phyloP scores from a whole-genome alignment of 2,888 invertebrate genomes.

The Rotaria sp. region DNA sequence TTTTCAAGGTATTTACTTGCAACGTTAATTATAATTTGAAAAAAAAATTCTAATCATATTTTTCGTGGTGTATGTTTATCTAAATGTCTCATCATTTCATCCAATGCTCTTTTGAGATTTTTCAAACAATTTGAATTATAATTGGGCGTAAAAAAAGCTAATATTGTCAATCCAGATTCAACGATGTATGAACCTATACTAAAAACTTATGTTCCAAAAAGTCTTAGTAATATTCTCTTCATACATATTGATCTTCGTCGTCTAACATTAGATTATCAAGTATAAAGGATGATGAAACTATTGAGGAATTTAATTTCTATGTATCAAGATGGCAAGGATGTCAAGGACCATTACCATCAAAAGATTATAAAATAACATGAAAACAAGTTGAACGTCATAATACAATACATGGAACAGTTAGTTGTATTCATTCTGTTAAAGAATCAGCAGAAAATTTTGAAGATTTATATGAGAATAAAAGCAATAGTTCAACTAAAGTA shows the following conservation, averaged over 20 bases:
- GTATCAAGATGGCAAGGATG: slow-evolving; percentile 26
- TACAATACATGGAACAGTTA: background rate
- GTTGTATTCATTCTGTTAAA: background rate
- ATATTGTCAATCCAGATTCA: background rate
- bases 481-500: background rate
- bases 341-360: background rate
- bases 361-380: background rate
- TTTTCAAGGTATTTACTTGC: slow-evolving; percentile 17
- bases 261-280: background rate
- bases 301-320: slow-evolving; percentile 14
- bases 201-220: background rate
- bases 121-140: background rate
- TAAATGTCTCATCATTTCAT: too few relatives aligned
- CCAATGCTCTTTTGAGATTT: background rate
- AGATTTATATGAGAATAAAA: background rate
- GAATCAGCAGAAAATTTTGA: background rate
- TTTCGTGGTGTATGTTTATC: background rate
- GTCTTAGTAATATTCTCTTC: slow-evolving; percentile 3
- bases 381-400: background rate
- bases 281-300: background rate
- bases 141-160: background rate
- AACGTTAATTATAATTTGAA: background rate
- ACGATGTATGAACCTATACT: background rate
- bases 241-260: slow-evolving; percentile 9
- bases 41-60: background rate